Evolutionary conservation across 2,797 vertebrate species (phyloP).

Genomic region (Molossus molossus): DNA sequence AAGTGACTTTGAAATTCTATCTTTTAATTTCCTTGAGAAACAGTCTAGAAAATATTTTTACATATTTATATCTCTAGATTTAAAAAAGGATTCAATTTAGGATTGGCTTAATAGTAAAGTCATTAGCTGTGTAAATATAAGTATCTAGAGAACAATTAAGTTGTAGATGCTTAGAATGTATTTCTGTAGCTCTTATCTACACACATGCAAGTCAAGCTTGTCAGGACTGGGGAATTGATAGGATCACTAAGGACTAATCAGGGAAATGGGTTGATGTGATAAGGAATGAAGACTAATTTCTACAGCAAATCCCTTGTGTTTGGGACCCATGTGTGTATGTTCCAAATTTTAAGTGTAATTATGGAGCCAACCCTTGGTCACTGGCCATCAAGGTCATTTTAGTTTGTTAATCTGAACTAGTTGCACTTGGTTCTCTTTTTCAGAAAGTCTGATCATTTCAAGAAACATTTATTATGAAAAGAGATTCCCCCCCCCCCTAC

Average conservation of each 20-base stretch:
- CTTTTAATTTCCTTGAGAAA: constrained; percentile 34
- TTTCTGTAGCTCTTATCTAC: constrained; percentile 13
- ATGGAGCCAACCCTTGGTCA: background rate
- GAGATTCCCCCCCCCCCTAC: too few species aligned
- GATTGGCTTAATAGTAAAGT: constrained; percentile 3
- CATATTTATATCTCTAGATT: constrained; percentile 28
- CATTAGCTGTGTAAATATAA: constrained; percentile 20
- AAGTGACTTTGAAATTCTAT: constrained; percentile 21
- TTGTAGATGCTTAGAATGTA: background rate
- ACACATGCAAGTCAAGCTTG: background rate
- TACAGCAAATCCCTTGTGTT: background rate
- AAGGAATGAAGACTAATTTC: background rate
- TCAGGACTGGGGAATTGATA: background rate
- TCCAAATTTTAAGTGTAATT: constrained; percentile 15
- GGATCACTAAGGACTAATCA: background rate
- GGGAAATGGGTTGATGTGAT: background rate
- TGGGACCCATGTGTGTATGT: background rate
- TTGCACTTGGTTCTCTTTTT: constrained; percentile 33
- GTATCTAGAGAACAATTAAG: constrained; percentile 1
- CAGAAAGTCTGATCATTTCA: constrained; percentile 29
- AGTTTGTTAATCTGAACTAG: constrained; percentile 31
- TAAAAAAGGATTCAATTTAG: constrained; percentile 3
- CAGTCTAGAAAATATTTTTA: background rate
- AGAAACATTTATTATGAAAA: background rate
- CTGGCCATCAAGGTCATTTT: background rate